A percentile compares a stretch with the other conserved stretches of the same genome.
These are phyloP conservation scores for Ephialtes manifestator DNA, from an alignment of 2,888 invertebrate species.

Conservation along the genomic window DNA sequence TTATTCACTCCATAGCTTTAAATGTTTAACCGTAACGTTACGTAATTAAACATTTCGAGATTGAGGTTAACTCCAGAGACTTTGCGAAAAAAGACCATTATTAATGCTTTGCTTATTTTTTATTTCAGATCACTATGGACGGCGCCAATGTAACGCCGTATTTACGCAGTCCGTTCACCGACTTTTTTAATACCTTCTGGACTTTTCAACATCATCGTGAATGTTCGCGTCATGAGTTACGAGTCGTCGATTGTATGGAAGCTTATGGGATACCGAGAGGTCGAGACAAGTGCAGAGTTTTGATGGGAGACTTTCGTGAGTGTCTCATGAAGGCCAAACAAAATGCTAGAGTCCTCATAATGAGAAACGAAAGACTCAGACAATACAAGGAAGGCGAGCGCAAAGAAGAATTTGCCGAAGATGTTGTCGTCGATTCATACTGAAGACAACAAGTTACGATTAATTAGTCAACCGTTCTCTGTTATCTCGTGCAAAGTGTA, in stretches of 20 bases:
- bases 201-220: slow-evolving; percentile 89
- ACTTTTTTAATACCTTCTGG: slow-evolving; percentile 89
- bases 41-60: slow-evolving; percentile 13
- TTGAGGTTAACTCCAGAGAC: slow-evolving; percentile 24
- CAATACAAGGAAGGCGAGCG: slow-evolving; percentile 89
- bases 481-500: slow-evolving; percentile 17
- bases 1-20: neutral
- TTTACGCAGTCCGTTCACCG: slow-evolving; percentile 91
- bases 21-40: slow-evolving; percentile 1
- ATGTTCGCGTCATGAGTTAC: slow-evolving; percentile 91
- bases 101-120: neutral
- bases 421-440: slow-evolving; percentile 6
- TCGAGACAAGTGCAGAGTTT: slow-evolving; percentile 88
- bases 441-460: slow-evolving; percentile 5
- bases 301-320: slow-evolving; percentile 91
- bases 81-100: neutral
- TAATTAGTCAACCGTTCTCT: slow-evolving; percentile 25
- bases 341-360: slow-evolving; percentile 87
- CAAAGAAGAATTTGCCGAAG: slow-evolving; percentile 70
- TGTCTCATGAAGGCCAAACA: slow-evolving; percentile 89
- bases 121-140: slow-evolving; percentile 51
- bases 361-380: slow-evolving; percentile 88
- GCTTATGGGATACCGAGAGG: slow-evolving; percentile 92
- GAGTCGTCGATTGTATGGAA: slow-evolving; percentile 92
- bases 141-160: slow-evolving; percentile 89